A percentile compares a stretch with the other conserved stretches of the same genome.
These are phyloP conservation scores for Leptopterna dolabrata DNA, from an alignment of 2,888 invertebrate species.

Conservation along the genomic window DNA sequence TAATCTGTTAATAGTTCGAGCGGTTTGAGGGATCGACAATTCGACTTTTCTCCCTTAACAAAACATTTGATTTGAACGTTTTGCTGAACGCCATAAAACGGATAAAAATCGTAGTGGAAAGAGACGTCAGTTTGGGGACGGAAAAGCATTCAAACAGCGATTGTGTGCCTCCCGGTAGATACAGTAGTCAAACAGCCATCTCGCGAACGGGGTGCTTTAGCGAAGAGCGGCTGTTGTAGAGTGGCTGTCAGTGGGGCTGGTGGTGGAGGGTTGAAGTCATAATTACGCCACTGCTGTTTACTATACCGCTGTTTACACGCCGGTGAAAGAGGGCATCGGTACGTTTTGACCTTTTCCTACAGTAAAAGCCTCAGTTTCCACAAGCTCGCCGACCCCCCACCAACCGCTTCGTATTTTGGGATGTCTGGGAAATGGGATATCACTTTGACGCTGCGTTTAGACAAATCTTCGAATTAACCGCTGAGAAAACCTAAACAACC, in stretches of 20 bases:
- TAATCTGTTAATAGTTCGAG: no score
- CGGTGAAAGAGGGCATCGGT: neutral
- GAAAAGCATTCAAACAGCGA: conserved; percentile 10
- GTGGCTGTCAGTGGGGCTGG: no score
- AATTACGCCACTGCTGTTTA: conserved; percentile 20
- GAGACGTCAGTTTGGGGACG: neutral
- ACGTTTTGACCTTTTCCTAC: neutral
- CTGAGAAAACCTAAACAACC: no score
- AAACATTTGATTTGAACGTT: no score
- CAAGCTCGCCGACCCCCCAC: no score
- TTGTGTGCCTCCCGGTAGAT: conserved; percentile 10
- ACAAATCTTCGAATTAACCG: no score
- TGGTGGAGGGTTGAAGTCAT: neutral
- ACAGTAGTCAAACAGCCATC: conserved; percentile 16
- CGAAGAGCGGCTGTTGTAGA: neutral
- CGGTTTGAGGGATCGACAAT: no score
- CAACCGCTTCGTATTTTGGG: no score
- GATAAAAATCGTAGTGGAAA: neutral
- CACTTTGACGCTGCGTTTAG: no score
- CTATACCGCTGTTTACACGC: conserved; percentile 14
- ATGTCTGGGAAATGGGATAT: no score
- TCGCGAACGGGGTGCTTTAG: neutral
- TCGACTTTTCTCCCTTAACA: no score
- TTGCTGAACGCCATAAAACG: no score
- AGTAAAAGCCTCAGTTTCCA: neutral